Evolutionary conservation across 2,797 vertebrate genomes (phyloP).

Genomic region (Tadarida brasiliensis): DNA sequence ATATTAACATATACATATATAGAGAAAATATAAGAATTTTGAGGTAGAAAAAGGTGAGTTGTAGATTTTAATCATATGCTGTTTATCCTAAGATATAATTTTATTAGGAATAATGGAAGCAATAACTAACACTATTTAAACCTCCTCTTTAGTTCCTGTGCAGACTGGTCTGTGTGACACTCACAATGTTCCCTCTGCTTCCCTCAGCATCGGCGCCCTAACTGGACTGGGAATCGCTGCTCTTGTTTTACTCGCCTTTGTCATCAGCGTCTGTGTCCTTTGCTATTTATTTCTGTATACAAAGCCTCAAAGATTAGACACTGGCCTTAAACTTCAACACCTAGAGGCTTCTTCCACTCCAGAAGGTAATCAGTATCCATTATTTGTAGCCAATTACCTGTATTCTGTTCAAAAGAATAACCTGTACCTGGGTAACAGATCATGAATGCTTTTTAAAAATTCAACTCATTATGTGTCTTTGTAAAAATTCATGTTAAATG

Average conservation of each 20-base stretch:
- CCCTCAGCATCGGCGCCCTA: constrained; percentile 85
- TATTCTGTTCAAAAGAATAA: constrained; percentile 50
- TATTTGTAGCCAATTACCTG: constrained; percentile 59
- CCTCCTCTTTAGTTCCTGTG: not conserved
- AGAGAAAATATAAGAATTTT: constrained; percentile 43
- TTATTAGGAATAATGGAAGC: not conserved
- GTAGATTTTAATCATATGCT: not conserved
- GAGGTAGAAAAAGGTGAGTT: not conserved
- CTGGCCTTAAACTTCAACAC: constrained; percentile 85
- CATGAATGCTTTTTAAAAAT: constrained; percentile 58
- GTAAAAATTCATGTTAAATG: constrained; percentile 31
- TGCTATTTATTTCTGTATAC: constrained; percentile 87
- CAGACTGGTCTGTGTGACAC: not conserved
- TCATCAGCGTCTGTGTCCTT: constrained; percentile 87
- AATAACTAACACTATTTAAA: not conserved
- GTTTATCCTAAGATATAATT: not conserved
- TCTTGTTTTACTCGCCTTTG: constrained; percentile 86
- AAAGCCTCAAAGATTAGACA: constrained; percentile 86
- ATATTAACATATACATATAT: not conserved
- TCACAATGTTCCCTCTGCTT: constrained; percentile 55
- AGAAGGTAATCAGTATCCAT: constrained; percentile 81
- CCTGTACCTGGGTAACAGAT: not conserved
- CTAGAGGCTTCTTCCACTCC: constrained; percentile 72
- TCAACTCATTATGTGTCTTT: constrained; percentile 30
- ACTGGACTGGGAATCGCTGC: constrained; percentile 85